Conservation (phyloP, 1,140 invertebrate genomes). For the Brachionus rubens region DNA sequence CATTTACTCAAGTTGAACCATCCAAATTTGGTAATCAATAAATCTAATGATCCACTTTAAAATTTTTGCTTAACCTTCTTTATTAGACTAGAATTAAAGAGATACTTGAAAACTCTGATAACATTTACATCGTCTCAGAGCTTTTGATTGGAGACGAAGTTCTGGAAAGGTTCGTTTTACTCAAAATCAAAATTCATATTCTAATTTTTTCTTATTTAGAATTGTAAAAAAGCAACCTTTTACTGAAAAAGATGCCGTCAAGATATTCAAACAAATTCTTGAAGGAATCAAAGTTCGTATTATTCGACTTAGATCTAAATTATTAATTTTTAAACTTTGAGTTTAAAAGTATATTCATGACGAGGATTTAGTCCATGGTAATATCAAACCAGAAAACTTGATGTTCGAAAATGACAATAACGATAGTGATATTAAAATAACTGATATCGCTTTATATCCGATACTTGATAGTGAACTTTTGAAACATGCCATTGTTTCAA, state of each 20-base stretch:
- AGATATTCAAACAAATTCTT: conserved; percentile 40
- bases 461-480: conserved; percentile 9
- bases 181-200: too few species aligned
- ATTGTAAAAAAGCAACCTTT: neutral
- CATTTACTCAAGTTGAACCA: conserved; percentile 38
- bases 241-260: conserved; percentile 35
- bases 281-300: neutral
- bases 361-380: conserved; percentile 31
- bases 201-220: too few species aligned
- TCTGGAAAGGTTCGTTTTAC: conserved; percentile 19
- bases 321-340: neutral
- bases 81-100: conserved; percentile 22
- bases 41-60: too few species aligned
- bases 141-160: conserved; percentile 25
- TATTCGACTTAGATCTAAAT: neutral
- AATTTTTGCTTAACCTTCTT: too few species aligned
- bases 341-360: conserved; percentile 44
- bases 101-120: conserved; percentile 5
- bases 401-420: neutral
- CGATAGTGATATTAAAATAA: conserved; percentile 10
- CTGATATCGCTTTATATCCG: conserved; percentile 14
- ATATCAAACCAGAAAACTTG: conserved; percentile 35
- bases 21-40: conserved; percentile 30
- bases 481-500: conserved; percentile 32
- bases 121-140: conserved; percentile 37